These are phyloP conservation scores for Leptodactylus fuscus DNA, from an alignment of 2,113 vertebrate species.

Conservation along the genomic window DNA sequence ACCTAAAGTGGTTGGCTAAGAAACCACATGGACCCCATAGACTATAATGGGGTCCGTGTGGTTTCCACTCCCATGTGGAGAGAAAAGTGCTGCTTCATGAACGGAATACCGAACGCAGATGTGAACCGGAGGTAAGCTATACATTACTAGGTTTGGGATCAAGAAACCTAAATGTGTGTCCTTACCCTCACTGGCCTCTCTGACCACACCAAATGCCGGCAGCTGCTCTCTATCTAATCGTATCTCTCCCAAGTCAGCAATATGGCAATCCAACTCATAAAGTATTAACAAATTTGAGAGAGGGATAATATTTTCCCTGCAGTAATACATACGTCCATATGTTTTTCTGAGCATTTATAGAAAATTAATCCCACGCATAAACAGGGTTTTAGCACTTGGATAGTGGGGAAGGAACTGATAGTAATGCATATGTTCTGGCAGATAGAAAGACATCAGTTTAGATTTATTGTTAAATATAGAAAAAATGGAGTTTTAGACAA, in stretches of 20 bases:
- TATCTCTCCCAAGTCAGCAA: neutral
- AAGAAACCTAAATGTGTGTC: no score
- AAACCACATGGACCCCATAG: no score
- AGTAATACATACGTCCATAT: neutral
- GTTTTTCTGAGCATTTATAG: slow-evolving; percentile 14
- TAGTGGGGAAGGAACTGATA: neutral
- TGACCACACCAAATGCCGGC: neutral
- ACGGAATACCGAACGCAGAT: no score
- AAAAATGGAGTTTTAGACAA: no score
- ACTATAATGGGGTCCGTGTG: no score
- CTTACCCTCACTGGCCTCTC: no score
- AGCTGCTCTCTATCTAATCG: slow-evolving; percentile 5
- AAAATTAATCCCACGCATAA: neutral
- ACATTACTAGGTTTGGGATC: no score
- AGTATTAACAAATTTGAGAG: neutral
- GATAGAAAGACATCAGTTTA: neutral
- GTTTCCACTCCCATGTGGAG: no score
- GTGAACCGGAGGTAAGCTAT: no score
- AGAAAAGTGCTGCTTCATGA: no score
- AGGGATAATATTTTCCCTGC: slow-evolving; percentile 11
- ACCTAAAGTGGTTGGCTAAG: no score
- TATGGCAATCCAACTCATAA: slow-evolving; percentile 26
- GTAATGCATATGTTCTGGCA: slow-evolving; percentile 12
- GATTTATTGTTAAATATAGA: no score
- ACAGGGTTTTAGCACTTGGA: slow-evolving; percentile 9